A percentile compares a stretch with the other conserved stretches of the same genome.
phyloP scores from a whole-genome alignment of 2,797 vertebrate genomes.

The Notolabrus celidotus region DNA sequence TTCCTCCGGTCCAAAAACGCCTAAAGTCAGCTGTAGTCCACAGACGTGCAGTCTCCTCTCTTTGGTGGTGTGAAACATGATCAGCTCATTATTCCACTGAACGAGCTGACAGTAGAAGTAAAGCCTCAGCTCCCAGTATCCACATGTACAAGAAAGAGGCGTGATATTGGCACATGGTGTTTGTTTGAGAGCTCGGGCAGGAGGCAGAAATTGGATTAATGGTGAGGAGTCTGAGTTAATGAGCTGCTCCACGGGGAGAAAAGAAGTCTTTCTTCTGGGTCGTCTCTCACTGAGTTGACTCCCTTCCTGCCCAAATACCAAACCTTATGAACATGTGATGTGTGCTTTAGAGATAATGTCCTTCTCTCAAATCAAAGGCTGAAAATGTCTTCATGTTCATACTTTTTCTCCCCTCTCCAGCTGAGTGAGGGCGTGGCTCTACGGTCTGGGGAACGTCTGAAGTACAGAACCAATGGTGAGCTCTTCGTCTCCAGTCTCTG shows the following conservation, averaged over 20 bases:
- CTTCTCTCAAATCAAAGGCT: neutral
- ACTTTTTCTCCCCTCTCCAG: conserved; percentile 72
- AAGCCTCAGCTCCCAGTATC: neutral
- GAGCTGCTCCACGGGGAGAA: conserved; percentile 17
- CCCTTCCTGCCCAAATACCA: neutral
- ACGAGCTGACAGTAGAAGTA: too few species aligned
- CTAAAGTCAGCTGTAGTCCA: neutral
- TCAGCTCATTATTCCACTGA: neutral
- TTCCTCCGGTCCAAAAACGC: too few species aligned
- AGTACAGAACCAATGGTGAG: conserved; percentile 95
- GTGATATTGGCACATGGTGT: conserved; percentile 50
- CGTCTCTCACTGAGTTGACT: neutral
- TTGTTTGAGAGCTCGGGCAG: conserved; percentile 15
- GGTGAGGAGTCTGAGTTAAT: conserved; percentile 32
- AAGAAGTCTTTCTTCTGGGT: neutral
- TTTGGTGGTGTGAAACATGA: neutral
- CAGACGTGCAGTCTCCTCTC: neutral
- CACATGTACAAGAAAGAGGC: neutral
- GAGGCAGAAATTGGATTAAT: conserved; percentile 57
- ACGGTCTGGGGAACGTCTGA: conserved; percentile 86
- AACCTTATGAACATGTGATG: neutral
- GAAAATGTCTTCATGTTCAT: neutral
- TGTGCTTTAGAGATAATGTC: too few species aligned
- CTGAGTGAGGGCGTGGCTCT: conserved; percentile 92
- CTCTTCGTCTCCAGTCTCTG: neutral